A percentile compares a stretch with the other conserved stretches of the same genome.
These are phyloP conservation scores for Cheilosia impressa DNA, from an alignment of 2,888 invertebrate genomes.

Conservation along the genomic window DNA sequence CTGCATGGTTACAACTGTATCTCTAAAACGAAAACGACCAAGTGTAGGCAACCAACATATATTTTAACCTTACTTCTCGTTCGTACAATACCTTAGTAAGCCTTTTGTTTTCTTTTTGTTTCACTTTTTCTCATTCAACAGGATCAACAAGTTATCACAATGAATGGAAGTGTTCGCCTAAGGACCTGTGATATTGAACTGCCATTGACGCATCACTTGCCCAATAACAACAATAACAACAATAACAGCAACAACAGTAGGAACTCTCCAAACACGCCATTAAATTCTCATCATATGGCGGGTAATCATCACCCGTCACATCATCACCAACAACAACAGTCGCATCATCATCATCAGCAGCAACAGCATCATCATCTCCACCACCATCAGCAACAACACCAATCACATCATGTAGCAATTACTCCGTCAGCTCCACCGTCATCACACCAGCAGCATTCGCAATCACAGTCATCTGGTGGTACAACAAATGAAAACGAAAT, in stretches of 20 bases:
- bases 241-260: slow-evolving; percentile 53
- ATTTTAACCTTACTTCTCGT: background rate
- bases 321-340: slow-evolving; percentile 39
- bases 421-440: slow-evolving; percentile 59
- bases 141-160: slow-evolving; percentile 84
- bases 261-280: slow-evolving; percentile 60
- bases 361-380: slow-evolving; percentile 54
- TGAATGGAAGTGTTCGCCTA: slow-evolving; percentile 84
- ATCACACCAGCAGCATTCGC: slow-evolving; percentile 69
- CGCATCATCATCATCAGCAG: slow-evolving; percentile 58
- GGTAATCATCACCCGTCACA: slow-evolving; percentile 44
- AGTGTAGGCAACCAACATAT: background rate
- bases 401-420: slow-evolving; percentile 75
- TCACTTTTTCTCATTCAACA: slow-evolving; percentile 77
- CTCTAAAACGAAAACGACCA: background rate
- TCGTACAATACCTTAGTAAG: background rate
- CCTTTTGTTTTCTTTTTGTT: background rate
- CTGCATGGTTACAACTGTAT: slow-evolving; percentile 1
- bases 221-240: slow-evolving; percentile 58
- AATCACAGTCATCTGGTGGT: slow-evolving; percentile 46
- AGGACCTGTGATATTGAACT: slow-evolving; percentile 84
- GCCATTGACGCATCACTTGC: slow-evolving; percentile 79
- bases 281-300: slow-evolving; percentile 50
- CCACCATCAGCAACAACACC: slow-evolving; percentile 73
- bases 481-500: slow-evolving; percentile 76